These are phyloP conservation scores for Dynastes hyllus DNA, from an alignment of 2,888 invertebrate genomes.

Conservation along the genomic window DNA sequence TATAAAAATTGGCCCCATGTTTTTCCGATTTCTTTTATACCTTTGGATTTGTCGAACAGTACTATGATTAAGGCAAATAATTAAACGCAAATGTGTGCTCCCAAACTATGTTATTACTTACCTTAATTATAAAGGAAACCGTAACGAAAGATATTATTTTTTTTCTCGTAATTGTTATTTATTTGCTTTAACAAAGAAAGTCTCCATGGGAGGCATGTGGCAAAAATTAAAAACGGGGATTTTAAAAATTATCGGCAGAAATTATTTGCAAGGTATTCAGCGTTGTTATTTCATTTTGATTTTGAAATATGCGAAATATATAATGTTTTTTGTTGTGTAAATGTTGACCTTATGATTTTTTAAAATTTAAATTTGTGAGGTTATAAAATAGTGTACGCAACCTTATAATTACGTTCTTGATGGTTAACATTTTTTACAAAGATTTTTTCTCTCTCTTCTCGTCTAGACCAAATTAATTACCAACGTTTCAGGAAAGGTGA, in stretches of 20 bases:
- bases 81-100: constrained; percentile 7
- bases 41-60: background rate
- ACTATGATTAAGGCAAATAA: constrained; percentile 27
- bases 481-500: no score
- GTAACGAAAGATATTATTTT: background rate
- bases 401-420: no score
- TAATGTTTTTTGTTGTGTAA: no score
- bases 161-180: constrained; percentile 21
- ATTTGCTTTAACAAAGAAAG: constrained; percentile 8
- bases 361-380: no score
- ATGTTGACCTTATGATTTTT: no score
- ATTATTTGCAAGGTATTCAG: background rate
- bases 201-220: background rate
- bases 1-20: background rate
- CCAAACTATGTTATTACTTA: background rate
- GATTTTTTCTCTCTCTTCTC: no score
- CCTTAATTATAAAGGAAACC: constrained; percentile 10
- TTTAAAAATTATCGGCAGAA: background rate
- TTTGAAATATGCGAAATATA: no score
- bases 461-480: no score
- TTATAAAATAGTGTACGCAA: no score
- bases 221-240: background rate
- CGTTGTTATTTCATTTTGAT: no score
- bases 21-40: constrained; percentile 34
- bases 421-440: no score